These are phyloP conservation scores for Heliconius hewitsoni DNA, from an alignment of 1,140 invertebrate genomes.

Conservation along the genomic window DNA sequence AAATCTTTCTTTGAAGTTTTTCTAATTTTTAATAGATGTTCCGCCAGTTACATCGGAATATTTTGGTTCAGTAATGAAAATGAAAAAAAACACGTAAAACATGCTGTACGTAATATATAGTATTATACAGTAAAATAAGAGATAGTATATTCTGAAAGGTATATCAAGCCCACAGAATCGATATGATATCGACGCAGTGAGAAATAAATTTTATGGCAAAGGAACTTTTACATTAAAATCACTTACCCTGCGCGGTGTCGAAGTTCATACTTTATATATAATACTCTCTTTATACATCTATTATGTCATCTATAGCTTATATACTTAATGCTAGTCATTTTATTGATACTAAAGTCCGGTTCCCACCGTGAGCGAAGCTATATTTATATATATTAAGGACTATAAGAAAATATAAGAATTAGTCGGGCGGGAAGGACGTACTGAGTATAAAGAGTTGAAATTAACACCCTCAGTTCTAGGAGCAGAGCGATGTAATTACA, in stretches of 20 bases:
- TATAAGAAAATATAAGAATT: no score
- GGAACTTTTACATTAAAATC: not conserved
- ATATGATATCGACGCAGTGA: not conserved
- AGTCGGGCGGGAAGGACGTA: no score
- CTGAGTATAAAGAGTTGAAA: no score
- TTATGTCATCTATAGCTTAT: not conserved
- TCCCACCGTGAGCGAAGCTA: no score
- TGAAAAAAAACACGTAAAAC: no score
- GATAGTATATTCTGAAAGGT: not conserved
- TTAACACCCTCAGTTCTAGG: no score
- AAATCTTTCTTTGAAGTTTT: no score
- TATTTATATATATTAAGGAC: no score
- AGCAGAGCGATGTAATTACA: no score
- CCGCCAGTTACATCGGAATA: no score
- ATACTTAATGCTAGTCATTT: not conserved
- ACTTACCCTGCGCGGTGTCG: not conserved
- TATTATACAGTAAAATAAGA: not conserved
- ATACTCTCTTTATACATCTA: not conserved
- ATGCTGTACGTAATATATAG: not conserved
- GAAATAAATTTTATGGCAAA: conserved; percentile 5
- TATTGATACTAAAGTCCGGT: not conserved
- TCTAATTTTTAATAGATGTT: no score
- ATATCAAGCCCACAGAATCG: not conserved
- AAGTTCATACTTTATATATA: not conserved
- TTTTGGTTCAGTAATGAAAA: no score